A percentile compares a stretch with the other conserved stretches of the same genome.
Conservation (phyloP, 1,140 invertebrate genomes). For the Homalodisca vitripennis region DNA sequence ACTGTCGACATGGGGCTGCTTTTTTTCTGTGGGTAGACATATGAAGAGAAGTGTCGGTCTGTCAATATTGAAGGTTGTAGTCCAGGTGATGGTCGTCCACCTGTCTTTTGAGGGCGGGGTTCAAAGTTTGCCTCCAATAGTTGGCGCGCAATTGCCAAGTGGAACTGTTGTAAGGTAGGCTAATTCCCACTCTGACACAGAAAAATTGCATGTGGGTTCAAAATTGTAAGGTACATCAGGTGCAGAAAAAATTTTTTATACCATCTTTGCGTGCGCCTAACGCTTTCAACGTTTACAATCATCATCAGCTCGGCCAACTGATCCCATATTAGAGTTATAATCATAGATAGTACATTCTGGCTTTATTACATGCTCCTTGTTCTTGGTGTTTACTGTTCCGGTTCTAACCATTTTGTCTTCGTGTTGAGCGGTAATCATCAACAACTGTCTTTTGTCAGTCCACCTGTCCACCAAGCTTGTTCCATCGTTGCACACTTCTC, state of each 20-base stretch:
- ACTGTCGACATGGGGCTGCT: too few species aligned
- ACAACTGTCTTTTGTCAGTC: conserved; percentile 42
- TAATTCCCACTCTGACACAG: conserved; percentile 22
- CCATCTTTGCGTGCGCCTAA: conserved; percentile 47
- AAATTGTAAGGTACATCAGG: conserved; percentile 39
- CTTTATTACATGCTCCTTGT: conserved; percentile 38
- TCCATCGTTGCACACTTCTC: conserved; percentile 8
- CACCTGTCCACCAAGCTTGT: conserved; percentile 43
- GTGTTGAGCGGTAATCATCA: conserved; percentile 44
- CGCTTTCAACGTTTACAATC: conserved; percentile 41
- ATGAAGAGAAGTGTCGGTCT: too few species aligned
- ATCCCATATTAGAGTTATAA: conserved; percentile 47
- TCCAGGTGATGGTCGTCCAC: too few species aligned
- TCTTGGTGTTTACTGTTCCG: conserved; percentile 24
- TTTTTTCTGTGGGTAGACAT: too few species aligned
- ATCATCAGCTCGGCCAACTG: conserved; percentile 46
- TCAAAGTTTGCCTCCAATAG: background rate
- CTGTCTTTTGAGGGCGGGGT: too few species aligned
- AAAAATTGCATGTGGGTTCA: conserved; percentile 23
- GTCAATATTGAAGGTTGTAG: too few species aligned
- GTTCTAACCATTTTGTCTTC: conserved; percentile 34
- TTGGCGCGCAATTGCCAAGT: background rate
- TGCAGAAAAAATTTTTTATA: conserved; percentile 47
- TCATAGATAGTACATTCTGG: conserved; percentile 45
- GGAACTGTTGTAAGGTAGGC: background rate